Evolutionary conservation across 2,888 invertebrate species (phyloP).

Genomic region (Maniola hyperantus): DNA sequence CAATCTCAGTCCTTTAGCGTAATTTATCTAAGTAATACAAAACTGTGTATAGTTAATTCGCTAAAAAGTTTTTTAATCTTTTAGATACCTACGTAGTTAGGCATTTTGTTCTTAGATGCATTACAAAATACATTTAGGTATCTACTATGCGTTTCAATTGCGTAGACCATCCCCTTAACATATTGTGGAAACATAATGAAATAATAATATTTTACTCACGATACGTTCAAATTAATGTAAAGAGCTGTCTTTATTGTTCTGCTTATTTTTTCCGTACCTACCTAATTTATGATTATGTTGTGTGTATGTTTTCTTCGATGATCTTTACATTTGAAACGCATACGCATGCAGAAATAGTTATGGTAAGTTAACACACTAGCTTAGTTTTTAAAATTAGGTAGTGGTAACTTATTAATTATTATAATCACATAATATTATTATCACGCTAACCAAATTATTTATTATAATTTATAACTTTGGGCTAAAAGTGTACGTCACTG

Average conservation of each 20-base stretch:
- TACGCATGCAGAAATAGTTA: neutral
- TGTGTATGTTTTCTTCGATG: no score
- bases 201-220: no score
- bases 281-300: no score
- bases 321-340: neutral
- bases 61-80: neutral
- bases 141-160: no score
- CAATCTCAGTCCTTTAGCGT: no score
- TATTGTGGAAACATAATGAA: no score
- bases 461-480: constrained; percentile 1
- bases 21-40: neutral
- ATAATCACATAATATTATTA: constrained; percentile 11
- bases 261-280: no score
- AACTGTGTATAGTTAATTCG: neutral
- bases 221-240: no score
- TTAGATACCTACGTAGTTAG: no score
- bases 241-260: no score
- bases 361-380: constrained; percentile 23
- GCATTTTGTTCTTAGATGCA: constrained; percentile 1
- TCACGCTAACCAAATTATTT: neutral
- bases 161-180: no score
- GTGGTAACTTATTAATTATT: constrained; percentile 18
- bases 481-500: neutral
- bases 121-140: neutral
- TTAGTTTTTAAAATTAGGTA: constrained; percentile 25